These are phyloP conservation scores for Lithobius niger DNA, from an alignment of 1,140 invertebrate species.

Conservation along the genomic window DNA sequence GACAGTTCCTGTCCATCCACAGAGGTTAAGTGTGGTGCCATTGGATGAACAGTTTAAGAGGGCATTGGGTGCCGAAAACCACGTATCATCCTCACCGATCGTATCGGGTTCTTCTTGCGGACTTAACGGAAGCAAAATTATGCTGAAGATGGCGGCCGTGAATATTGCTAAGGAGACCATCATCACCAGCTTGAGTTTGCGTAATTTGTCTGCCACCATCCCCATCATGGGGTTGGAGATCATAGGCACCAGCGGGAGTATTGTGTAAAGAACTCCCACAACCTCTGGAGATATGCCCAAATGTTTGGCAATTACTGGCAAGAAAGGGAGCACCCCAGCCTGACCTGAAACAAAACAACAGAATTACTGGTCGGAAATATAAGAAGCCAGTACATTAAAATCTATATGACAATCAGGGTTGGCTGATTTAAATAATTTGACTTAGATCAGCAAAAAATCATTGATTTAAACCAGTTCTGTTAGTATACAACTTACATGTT, in stretches of 20 bases:
- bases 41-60: not conserved
- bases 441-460: too few relatives aligned
- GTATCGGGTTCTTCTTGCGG: not conserved
- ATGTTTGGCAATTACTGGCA: constrained; percentile 27
- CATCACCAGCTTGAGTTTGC: constrained; percentile 21
- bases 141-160: constrained; percentile 3
- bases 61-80: not conserved
- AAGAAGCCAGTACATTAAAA: too few relatives aligned
- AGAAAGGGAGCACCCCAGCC: constrained; percentile 30
- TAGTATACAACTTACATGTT: too few relatives aligned
- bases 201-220: constrained; percentile 27
- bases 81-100: not conserved
- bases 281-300: constrained; percentile 25
- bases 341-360: constrained; percentile 23
- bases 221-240: constrained; percentile 27
- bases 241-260: constrained; percentile 27
- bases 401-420: too few relatives aligned
- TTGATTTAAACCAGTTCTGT: too few relatives aligned
- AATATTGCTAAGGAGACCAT: constrained; percentile 16
- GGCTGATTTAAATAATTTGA: too few relatives aligned
- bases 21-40: not conserved
- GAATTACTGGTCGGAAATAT: constrained; percentile 14
- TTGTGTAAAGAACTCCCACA: constrained; percentile 27
- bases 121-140: constrained; percentile 6
- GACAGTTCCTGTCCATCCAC: not conserved